Base-by-base conservation (phyloP, 2,888 invertebrate genomes). In the Nezara viridula region DNA sequence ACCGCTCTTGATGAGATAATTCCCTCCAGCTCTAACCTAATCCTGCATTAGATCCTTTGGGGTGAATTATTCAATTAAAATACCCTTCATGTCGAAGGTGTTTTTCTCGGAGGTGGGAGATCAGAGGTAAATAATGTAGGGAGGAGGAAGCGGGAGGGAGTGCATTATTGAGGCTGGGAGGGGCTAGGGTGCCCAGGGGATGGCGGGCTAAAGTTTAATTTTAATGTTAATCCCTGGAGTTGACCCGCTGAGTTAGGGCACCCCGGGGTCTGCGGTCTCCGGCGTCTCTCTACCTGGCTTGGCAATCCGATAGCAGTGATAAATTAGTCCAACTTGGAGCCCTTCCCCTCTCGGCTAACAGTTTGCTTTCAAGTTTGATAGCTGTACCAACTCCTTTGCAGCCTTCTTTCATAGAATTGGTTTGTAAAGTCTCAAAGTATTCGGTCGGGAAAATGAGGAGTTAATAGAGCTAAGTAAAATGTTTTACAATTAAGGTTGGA, bases 181-280 rank as follows among this genome's bases (percentile, higher is more conserved):
- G 52, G 86, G 50, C 86, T 52, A 50, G 86, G 86, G 32, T 0
- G 52, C 55, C 55, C 86, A 24, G 47, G 55, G 55, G 86, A 55
- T 12, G 86, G 50, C n/a, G 52, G 86, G 86, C 49, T 86, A 50
- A 52, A 86, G 55, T 86, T 86, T 86, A 86, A 86, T 52, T 55
- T 50, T 86, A 55, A 55, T 55, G 50, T 55, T 86, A 86, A 86
- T 86, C 55, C 55, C 55, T 5, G 24, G 86, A 86, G 52, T 52
- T 86, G 86, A 52, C 50, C 86, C 86, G 86, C 50, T 86, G 55
- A 86, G 81, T 81, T 81, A 81, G 81, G n/a, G 44, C 37, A 44
- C 81, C 81, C 81, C n/a, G 12, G 81, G 81, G 81, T n/a, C 40
- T 77, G 77, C 40, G 77, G 77, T 77, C 44, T 44, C 81, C 37